Percentiles rank a stretch among this genome's conserved stretches.
Evolutionary conservation across 2,888 invertebrate species (phyloP).

Genomic region (Cremastinae sp.): DNA sequence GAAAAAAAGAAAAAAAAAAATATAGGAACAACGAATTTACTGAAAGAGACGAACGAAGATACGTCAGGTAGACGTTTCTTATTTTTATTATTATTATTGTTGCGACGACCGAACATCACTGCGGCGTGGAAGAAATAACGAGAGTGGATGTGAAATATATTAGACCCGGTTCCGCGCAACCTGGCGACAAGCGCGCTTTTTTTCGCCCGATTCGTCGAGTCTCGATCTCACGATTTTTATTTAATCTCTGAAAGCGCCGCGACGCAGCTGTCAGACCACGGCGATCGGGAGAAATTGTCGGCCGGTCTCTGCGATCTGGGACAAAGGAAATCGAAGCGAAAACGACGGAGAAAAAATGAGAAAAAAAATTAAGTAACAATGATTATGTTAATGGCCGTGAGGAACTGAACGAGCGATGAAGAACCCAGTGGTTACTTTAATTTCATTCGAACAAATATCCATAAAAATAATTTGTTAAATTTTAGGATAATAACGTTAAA

Average conservation of each 20-base stretch:
- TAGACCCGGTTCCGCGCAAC: slow-evolving; percentile 8
- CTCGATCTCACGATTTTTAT: slow-evolving; percentile 9
- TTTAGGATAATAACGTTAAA: slow-evolving; percentile 38
- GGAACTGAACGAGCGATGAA: slow-evolving; percentile 35
- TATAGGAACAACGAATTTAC: slow-evolving; percentile 57
- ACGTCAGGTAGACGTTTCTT: slow-evolving; percentile 48
- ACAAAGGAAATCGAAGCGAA: not conserved
- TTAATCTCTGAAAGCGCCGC: not conserved
- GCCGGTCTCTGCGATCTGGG: slow-evolving; percentile 16
- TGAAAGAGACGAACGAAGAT: slow-evolving; percentile 39
- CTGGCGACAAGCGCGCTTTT: slow-evolving; percentile 46
- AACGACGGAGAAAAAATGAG: slow-evolving; percentile 19
- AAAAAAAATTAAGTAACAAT: slow-evolving; percentile 18
- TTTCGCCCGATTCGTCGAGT: slow-evolving; percentile 25
- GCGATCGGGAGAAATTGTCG: slow-evolving; percentile 31
- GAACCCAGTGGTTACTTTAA: slow-evolving; percentile 35
- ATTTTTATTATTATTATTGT: slow-evolving; percentile 42
- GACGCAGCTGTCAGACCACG: not conserved
- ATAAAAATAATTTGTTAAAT: slow-evolving; percentile 42
- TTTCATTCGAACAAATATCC: slow-evolving; percentile 50
- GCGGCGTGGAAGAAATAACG: slow-evolving; percentile 36
- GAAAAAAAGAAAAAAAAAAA: slow-evolving; percentile 45
- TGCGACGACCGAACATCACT: slow-evolving; percentile 32
- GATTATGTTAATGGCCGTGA: slow-evolving; percentile 31
- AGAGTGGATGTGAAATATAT: slow-evolving; percentile 4